These are phyloP conservation scores for Polypedilum pembai DNA, from an alignment of 1,140 invertebrate genomes.

Conservation along the genomic window DNA sequence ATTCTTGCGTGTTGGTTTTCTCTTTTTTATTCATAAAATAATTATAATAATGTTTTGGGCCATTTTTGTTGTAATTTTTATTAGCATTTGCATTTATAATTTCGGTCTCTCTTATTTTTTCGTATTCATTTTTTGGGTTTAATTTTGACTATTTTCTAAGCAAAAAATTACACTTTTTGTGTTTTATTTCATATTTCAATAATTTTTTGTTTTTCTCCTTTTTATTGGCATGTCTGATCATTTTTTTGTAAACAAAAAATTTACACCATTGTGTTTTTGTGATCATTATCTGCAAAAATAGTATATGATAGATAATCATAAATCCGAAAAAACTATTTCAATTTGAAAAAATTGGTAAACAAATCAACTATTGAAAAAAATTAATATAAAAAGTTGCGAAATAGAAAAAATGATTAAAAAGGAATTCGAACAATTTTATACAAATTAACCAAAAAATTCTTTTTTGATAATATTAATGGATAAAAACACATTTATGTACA, in stretches of 20 bases:
- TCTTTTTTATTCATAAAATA: neutral
- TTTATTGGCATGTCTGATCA: neutral
- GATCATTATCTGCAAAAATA: conserved; percentile 25
- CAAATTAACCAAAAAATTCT: neutral
- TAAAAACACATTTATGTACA: neutral
- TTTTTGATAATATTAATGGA: neutral
- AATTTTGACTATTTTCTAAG: conserved; percentile 22
- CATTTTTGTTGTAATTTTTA: neutral
- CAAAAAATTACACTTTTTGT: conserved; percentile 7
- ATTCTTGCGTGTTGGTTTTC: neutral
- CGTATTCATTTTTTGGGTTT: neutral
- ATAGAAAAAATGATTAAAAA: neutral
- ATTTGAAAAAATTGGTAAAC: neutral
- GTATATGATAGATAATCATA: conserved; percentile 22
- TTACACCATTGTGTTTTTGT: conserved; percentile 28
- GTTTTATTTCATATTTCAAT: neutral
- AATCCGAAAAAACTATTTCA: conserved; percentile 20
- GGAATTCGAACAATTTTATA: neutral
- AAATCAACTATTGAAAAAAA: neutral
- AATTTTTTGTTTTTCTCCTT: neutral
- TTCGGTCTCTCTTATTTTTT: neutral
- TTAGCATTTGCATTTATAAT: neutral
- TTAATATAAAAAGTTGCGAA: neutral
- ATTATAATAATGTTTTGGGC: neutral
- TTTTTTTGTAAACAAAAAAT: conserved; percentile 20